A percentile compares a stretch with the other conserved stretches of the same genome.
These are phyloP conservation scores for Chionomys nivalis DNA, from an alignment of 2,113 vertebrate genomes.

Conservation along the genomic window DNA sequence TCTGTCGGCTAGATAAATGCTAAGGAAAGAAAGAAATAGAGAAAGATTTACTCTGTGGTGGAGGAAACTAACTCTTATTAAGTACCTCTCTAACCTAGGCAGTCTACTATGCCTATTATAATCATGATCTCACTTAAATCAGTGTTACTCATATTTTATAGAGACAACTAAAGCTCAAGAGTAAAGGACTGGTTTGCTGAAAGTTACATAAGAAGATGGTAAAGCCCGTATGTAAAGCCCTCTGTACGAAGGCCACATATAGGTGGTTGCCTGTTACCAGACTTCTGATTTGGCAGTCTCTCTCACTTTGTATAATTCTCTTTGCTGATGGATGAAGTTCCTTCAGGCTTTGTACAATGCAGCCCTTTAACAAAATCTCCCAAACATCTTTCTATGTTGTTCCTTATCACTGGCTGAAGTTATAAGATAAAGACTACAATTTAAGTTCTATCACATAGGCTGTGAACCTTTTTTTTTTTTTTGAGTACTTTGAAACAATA, in stretches of 20 bases:
- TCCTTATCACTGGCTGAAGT: background rate
- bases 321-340: background rate
- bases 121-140: background rate
- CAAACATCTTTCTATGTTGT: background rate
- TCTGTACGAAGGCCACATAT: background rate
- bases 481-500: background rate
- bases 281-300: background rate
- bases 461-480: background rate
- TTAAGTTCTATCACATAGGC: background rate
- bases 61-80: slow-evolving; percentile 44
- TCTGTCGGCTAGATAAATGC: slow-evolving; percentile 98
- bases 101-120: background rate
- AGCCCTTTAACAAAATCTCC: background rate
- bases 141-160: background rate
- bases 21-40: slow-evolving; percentile 82
- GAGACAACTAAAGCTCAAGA: background rate
- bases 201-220: background rate
- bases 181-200: slow-evolving; percentile 5
- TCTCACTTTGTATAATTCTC: background rate
- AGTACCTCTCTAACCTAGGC: slow-evolving; percentile 3
- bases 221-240: background rate
- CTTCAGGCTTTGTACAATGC: background rate
- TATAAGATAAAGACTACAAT: background rate
- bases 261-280: background rate
- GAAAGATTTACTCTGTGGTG: slow-evolving; percentile 71